Evolutionary conservation across 2,113 vertebrate species (phyloP), one percentile per base, ranked within the genome.

Genomic region (Corythornis cristatus): DNA sequence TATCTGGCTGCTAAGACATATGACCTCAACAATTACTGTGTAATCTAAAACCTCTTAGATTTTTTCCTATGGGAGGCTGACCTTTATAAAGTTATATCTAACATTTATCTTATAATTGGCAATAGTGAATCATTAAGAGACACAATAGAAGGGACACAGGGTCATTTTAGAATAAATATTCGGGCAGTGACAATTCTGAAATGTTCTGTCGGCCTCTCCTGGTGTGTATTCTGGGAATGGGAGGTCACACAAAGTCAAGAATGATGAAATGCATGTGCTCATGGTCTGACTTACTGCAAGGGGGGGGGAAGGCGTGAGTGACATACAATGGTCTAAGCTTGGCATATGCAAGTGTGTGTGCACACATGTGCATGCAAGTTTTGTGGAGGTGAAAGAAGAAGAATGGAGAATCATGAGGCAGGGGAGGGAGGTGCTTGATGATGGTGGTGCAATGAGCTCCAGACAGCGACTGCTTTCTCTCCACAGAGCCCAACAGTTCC

Each of bases 391-490:
- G 42, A 68, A 81, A 60, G 37, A 71, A 73, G 71, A 64, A 75
- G 70, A 58, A 60, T 8, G 54, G 66, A 53, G 58, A 60, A 28
- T 29, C 13, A 1, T n/a, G 16, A 79, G 13, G 15, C 0, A 6
- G 83, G 78, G 68, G 87, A 89, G 56, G 80, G 77, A 73, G 3
- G 19, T 46, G 19, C 31, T 66, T n/a, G 10, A 40, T 83, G 54
- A 65, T 72, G 73, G 26, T 92, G 91, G 83, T 87, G 86, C 94
- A 85, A 82, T 82, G 94, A 93, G 80, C 84, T 93, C 70, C 87
- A 97, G 97, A 97, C 97, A 95, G 93, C 95, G 93, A 87, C 86
- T 66, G 86, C 75, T 94, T 97, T 97, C 95, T 94, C 90, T 62
- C 86, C 83, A 71, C 94, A 90, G 91, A 93, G 90, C 83, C 56